Evolutionary conservation across 1,140 invertebrate species (phyloP).

Genomic region (Musca domestica): DNA sequence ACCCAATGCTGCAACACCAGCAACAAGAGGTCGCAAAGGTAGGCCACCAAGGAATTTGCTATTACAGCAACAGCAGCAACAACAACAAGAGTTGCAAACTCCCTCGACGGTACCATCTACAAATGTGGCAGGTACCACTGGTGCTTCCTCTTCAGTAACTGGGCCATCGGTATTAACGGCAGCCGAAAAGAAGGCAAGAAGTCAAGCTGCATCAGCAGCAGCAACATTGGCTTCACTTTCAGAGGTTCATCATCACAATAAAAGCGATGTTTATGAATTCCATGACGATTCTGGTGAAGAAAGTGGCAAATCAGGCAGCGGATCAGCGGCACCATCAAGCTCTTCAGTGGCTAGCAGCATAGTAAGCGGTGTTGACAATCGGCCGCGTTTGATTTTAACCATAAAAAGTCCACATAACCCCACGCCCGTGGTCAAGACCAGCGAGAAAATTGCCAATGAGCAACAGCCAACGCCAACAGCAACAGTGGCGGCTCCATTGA

Average conservation of each 20-base stretch:
- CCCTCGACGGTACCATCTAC: constrained; percentile 51
- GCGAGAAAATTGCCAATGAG: not conserved
- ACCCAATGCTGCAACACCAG: constrained; percentile 26
- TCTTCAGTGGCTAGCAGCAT: constrained; percentile 6
- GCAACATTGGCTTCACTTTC: not conserved
- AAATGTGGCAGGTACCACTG: not conserved
- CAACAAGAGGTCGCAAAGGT: constrained; percentile 43
- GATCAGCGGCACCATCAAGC: constrained; percentile 32
- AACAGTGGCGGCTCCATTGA: not conserved
- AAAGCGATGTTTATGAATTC: constrained; percentile 75
- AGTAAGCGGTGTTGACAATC: constrained; percentile 52
- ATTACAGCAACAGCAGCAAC: constrained; percentile 38
- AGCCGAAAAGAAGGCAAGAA: constrained; percentile 44
- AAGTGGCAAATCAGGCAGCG: constrained; percentile 51
- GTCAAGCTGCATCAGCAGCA: constrained; percentile 27
- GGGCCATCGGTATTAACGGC: constrained; percentile 32
- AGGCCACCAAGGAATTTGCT: constrained; percentile 44
- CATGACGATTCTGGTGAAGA: constrained; percentile 79
- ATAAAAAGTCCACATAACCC: constrained; percentile 67
- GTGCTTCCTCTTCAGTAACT: not conserved
- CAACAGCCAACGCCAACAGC: not conserved
- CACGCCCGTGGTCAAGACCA: constrained; percentile 24
- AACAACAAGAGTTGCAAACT: constrained; percentile 35
- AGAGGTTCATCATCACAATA: constrained; percentile 26
- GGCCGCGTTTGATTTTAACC: constrained; percentile 73